Conservation (phyloP, 2,888 invertebrate species). For the Leptogaster cylindrica region DNA sequence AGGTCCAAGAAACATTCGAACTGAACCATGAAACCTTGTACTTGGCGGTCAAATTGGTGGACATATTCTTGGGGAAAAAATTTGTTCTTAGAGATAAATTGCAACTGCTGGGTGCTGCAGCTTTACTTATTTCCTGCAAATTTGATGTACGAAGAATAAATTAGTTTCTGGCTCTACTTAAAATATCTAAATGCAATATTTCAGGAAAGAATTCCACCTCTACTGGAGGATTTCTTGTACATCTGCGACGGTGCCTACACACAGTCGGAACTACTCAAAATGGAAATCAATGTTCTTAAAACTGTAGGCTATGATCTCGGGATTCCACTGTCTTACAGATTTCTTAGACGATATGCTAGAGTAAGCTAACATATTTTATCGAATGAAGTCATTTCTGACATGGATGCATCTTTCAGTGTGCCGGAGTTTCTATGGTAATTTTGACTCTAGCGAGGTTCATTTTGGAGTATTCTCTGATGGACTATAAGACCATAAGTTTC, state of each 20-base stretch:
- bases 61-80: conserved; percentile 79
- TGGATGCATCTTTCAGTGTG: conserved; percentile 67
- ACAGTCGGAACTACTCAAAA: conserved; percentile 80
- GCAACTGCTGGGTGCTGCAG: conserved; percentile 90
- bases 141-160: too few relatives aligned
- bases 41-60: conserved; percentile 93
- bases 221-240: conserved; percentile 94
- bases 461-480: conserved; percentile 91
- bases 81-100: conserved; percentile 80
- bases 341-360: conserved; percentile 92
- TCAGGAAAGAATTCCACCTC: conserved; percentile 90
- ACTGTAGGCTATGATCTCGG: conserved; percentile 90
- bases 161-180: not conserved
- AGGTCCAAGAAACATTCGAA: conserved; percentile 96
- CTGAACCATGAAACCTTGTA: conserved; percentile 98
- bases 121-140: conserved; percentile 93
- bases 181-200: conserved; percentile 47
- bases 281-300: conserved; percentile 88
- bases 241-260: conserved; percentile 96
- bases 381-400: conserved; percentile 9
- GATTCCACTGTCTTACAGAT: conserved; percentile 95
- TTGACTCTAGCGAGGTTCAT: conserved; percentile 94
- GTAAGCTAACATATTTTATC: conserved; percentile 64
- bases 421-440: conserved; percentile 86
- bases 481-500: conserved; percentile 78